phyloP scores from a whole-genome alignment of 2,797 vertebrate genomes.

The Numenius phaeopus region DNA sequence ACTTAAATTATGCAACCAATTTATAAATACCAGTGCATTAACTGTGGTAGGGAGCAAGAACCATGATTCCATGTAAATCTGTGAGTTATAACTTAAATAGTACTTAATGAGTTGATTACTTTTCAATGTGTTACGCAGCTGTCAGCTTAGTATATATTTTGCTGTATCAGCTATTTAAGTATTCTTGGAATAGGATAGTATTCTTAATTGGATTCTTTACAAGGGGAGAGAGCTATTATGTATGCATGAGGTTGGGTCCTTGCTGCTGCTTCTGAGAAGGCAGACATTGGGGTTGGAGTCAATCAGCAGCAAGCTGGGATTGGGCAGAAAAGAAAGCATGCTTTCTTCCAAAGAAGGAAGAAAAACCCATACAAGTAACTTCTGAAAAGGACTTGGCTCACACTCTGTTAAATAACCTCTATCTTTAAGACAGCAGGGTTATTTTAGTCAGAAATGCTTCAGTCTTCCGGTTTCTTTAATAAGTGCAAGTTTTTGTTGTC shows the following conservation, averaged over 20 bases:
- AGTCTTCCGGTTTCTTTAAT: background rate
- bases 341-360: background rate
- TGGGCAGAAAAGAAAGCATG: background rate
- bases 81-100: background rate
- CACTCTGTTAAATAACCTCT: background rate
- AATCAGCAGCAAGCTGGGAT: background rate
- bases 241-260: background rate
- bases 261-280: background rate
- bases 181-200: background rate
- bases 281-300: background rate
- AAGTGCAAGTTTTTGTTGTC: background rate
- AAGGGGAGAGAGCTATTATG: background rate
- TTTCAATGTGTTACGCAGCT: background rate
- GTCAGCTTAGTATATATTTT: background rate
- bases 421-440: background rate
- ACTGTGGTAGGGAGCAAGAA: background rate
- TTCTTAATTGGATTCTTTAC: background rate
- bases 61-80: background rate
- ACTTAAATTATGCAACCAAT: background rate
- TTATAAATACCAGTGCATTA: background rate
- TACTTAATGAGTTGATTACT: background rate
- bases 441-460: background rate
- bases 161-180: background rate
- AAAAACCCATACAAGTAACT: background rate
- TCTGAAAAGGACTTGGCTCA: background rate